Conservation (phyloP, 2,888 invertebrate genomes). For the Hypercompe scribonia region DNA sequence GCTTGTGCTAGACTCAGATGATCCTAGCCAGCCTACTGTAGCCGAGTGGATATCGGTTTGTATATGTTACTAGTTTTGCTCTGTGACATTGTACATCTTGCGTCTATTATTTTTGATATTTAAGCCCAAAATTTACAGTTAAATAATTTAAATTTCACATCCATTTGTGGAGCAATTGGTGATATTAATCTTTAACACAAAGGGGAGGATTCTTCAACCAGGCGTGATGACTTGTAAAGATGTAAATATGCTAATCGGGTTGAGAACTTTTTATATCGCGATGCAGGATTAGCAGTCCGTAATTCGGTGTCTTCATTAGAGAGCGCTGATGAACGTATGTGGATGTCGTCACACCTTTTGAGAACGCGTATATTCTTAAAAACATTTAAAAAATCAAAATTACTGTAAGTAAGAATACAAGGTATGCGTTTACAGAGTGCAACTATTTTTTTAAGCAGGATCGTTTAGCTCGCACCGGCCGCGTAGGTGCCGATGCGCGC, state of each 20-base stretch:
- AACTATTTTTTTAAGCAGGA: constrained; percentile 57
- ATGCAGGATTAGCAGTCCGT: too few species aligned
- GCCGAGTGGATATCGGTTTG: constrained; percentile 89
- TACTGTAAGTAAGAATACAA: neutral
- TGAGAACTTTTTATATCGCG: too few species aligned
- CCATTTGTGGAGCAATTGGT: too few species aligned
- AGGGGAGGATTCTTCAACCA: too few species aligned
- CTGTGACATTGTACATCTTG: neutral
- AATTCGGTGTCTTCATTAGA: too few species aligned
- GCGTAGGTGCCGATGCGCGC: constrained; percentile 92
- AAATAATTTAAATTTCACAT: too few species aligned
- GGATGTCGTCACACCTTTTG: too few species aligned
- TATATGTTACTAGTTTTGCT: neutral
- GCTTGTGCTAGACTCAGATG: constrained; percentile 93
- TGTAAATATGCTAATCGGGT: too few species aligned
- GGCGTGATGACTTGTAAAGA: too few species aligned
- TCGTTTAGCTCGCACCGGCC: constrained; percentile 75
- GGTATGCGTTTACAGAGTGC: neutral
- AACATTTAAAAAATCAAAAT: neutral
- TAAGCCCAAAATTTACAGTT: neutral
- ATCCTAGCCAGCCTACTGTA: constrained; percentile 86
- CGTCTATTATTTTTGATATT: neutral
- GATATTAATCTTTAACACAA: too few species aligned
- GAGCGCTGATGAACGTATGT: too few species aligned
- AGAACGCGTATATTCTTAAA: neutral